These are phyloP conservation scores for Apamea sordens DNA, from an alignment of 2,888 invertebrate genomes.

Conservation along the genomic window DNA sequence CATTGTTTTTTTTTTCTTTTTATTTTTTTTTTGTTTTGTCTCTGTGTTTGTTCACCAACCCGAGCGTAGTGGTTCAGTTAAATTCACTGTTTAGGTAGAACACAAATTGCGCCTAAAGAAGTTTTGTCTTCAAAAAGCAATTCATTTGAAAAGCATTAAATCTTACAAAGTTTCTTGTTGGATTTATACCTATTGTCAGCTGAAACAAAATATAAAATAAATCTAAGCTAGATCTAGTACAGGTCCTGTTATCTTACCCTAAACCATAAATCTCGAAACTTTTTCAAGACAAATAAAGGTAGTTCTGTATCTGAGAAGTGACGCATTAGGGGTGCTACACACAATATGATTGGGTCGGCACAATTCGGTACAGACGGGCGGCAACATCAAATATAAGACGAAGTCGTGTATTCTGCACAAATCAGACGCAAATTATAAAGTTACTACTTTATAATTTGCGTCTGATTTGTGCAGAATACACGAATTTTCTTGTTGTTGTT, in stretches of 20 bases:
- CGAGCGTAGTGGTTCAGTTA: no score
- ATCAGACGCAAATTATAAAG: background rate
- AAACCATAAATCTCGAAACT: conserved; percentile 33
- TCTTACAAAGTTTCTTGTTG: background rate
- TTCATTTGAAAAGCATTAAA: background rate
- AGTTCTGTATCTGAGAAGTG: background rate
- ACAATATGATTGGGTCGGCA: background rate
- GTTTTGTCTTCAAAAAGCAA: no score
- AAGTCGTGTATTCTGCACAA: background rate
- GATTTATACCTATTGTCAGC: conserved; percentile 8
- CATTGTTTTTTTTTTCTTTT: no score
- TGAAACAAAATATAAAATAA: conserved; percentile 22
- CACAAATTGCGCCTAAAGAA: no score
- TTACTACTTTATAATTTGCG: no score
- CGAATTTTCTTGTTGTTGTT: no score
- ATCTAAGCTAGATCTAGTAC: background rate
- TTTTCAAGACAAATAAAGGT: conserved; percentile 12
- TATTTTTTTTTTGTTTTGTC: no score
- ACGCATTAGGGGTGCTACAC: background rate
- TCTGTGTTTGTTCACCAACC: no score
- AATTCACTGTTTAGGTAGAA: no score
- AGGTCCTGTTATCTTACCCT: background rate
- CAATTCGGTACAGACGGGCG: background rate
- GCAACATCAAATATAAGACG: background rate
- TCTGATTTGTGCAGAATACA: no score